Conservation (phyloP, 2,888 invertebrate species). For the Villa cingulata region DNA sequence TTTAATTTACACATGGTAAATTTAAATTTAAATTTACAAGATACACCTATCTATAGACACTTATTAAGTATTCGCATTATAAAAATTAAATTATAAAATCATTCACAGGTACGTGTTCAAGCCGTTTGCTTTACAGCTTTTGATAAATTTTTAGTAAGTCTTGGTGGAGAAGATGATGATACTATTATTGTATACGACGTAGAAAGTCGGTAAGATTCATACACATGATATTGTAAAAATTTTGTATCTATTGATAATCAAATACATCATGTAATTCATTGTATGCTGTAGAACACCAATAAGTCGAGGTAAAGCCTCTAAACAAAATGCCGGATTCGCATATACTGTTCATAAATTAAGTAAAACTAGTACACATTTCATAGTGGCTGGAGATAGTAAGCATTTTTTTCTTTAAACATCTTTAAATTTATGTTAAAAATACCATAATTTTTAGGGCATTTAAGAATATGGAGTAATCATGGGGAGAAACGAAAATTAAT, state of each 20-base stretch:
- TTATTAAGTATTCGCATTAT: too few species aligned
- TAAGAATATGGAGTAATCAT: conserved; percentile 63
- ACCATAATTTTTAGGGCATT: conserved; percentile 38
- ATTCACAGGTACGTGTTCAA: conserved; percentile 56
- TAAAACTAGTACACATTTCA: conserved; percentile 48
- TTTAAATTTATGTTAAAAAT: background rate
- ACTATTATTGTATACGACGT: conserved; percentile 78
- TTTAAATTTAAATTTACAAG: background rate
- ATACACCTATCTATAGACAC: too few species aligned
- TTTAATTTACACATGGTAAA: conserved; percentile 71
- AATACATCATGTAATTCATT: too few species aligned
- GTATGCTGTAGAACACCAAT: conserved; percentile 39
- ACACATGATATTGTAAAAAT: background rate
- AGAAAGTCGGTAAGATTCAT: conserved; percentile 30
- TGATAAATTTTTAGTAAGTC: conserved; percentile 66
- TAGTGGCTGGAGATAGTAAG: conserved; percentile 59
- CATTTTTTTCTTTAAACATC: conserved; percentile 9
- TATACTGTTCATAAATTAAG: conserved; percentile 42
- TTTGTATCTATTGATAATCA: background rate
- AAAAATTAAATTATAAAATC: background rate
- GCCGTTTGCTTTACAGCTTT: conserved; percentile 69
- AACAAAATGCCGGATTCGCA: conserved; percentile 59
- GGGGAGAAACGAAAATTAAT: conserved; percentile 53
- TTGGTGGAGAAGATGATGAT: conserved; percentile 85
- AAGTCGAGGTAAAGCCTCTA: conserved; percentile 45